Percentiles rank a stretch among this genome's conserved stretches.
Evolutionary conservation across 2,113 vertebrate genomes (phyloP).

Genomic region (Ameiurus melas): DNA sequence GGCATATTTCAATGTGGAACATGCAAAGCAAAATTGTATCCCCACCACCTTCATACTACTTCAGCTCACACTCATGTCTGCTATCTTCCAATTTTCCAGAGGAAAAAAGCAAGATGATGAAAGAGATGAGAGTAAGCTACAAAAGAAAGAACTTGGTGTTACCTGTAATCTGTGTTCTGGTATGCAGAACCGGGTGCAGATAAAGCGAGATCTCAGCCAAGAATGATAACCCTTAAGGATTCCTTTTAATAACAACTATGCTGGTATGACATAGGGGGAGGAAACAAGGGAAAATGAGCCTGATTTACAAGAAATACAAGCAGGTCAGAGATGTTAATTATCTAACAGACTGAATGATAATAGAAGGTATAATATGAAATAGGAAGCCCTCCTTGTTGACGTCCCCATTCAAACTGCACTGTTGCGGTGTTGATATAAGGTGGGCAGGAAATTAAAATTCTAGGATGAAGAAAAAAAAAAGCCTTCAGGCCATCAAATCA

Average conservation of each 20-base stretch:
- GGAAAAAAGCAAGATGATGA: slow-evolving; percentile 62
- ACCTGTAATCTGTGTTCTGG: slow-evolving; percentile 29
- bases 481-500: neutral
- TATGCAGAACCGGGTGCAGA: slow-evolving; percentile 30
- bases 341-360: slow-evolving; percentile 40
- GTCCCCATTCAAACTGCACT: slow-evolving; percentile 29
- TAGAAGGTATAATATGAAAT: slow-evolving; percentile 43
- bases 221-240: neutral
- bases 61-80: slow-evolving; percentile 55
- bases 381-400: slow-evolving; percentile 49
- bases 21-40: slow-evolving; percentile 32
- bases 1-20: neutral
- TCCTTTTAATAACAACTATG: slow-evolving; percentile 9
- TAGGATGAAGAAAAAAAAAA: neutral
- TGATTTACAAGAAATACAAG: slow-evolving; percentile 20
- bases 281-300: slow-evolving; percentile 30
- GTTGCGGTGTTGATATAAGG: slow-evolving; percentile 21
- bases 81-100: slow-evolving; percentile 41
- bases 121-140: slow-evolving; percentile 51
- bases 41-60: slow-evolving; percentile 44
- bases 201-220: neutral
- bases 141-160: slow-evolving; percentile 43
- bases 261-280: slow-evolving; percentile 3
- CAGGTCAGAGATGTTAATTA: slow-evolving; percentile 52
- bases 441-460: neutral